Evolutionary conservation across 2,888 invertebrate genomes (phyloP).

Genomic region (Ectemnius continuus): DNA sequence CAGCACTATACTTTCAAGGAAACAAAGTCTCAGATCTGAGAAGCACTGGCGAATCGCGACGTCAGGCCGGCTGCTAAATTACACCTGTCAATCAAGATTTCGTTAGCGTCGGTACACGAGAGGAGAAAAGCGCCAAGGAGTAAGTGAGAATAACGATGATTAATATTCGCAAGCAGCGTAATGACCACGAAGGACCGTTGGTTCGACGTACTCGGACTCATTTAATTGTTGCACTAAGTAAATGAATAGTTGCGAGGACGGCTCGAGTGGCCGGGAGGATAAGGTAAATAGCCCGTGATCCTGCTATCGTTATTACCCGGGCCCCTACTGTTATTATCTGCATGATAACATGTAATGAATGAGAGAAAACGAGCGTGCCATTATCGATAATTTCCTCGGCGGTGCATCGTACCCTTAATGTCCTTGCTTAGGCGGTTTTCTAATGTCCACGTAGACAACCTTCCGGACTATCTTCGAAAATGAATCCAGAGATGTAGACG

Average conservation of each 20-base stretch:
- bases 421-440: conserved; percentile 61
- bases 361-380: conserved; percentile 63
- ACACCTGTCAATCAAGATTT: conserved; percentile 41
- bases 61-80: conserved; percentile 34
- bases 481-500: conserved; percentile 32
- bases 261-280: conserved; percentile 36
- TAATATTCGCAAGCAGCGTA: conserved; percentile 45
- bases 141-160: conserved; percentile 54
- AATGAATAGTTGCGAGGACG: conserved; percentile 44
- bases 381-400: conserved; percentile 64
- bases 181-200: conserved; percentile 10
- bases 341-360: conserved; percentile 62
- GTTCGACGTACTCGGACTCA: conserved; percentile 11
- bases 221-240: conserved; percentile 54
- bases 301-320: conserved; percentile 56
- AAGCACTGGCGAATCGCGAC: conserved; percentile 1
- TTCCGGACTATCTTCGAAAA: conserved; percentile 35
- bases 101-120: conserved; percentile 32
- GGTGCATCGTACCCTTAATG: conserved; percentile 61
- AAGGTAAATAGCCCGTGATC: conserved; percentile 57
- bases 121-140: conserved; percentile 18
- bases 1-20: no score
- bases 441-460: conserved; percentile 46
- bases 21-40: conserved; percentile 25
- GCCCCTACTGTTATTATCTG: conserved; percentile 57